Base-by-base conservation (phyloP, 1,140 invertebrate genomes). In the Lucilia cuprina region DNA sequence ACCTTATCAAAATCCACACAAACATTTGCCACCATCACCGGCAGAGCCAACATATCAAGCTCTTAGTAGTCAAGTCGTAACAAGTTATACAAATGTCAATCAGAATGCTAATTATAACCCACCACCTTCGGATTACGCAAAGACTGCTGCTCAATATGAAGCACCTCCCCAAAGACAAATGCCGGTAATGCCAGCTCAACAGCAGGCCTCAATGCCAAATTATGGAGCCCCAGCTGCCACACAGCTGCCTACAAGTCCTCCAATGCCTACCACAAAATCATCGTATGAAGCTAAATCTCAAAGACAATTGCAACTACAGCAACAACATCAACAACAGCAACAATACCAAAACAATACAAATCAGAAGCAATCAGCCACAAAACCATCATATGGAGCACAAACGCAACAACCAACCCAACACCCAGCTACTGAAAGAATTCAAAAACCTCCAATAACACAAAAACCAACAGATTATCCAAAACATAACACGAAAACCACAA, bases 371-470 rank as follows among this genome's bases (percentile, higher is more conserved):
- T 9, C 83, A n/a, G 49, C 65, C 5, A 5, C 30, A 75, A n/a
- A 25, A n/a, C 25, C 83, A 60, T 25, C 9, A 8, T 30, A 50
- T 50, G 83, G 50, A 50, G 75, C 17, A 78, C 47, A 34, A 35
- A 25, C 80, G 5, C 84, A 84, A 60, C 77, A 34, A 47, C 78
- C 82, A 60, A 30, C 35, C 8, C 74, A 55, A 80, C 49, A 49
- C 47, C 80, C 77, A 77, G 12, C 47, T 25, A 34, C 41, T 0
- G 41, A 41, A 70, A 19, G n/a, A n/a, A 70, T n/a, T 21, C 65
- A 70, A 21, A 70, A 70, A 25, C 65, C 65, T 25, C n/a, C 21
- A 19, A 2, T 21, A 70, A 70, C 65, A 19, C 77, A 80, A 80
- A 21, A 25, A 49, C 41, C 41, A 3, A 50, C 74, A 41, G 35